Evolutionary conservation across 2,888 invertebrate genomes (phyloP), one percentile per base, ranked within the genome.

Genomic region (Alitta virens): DNA sequence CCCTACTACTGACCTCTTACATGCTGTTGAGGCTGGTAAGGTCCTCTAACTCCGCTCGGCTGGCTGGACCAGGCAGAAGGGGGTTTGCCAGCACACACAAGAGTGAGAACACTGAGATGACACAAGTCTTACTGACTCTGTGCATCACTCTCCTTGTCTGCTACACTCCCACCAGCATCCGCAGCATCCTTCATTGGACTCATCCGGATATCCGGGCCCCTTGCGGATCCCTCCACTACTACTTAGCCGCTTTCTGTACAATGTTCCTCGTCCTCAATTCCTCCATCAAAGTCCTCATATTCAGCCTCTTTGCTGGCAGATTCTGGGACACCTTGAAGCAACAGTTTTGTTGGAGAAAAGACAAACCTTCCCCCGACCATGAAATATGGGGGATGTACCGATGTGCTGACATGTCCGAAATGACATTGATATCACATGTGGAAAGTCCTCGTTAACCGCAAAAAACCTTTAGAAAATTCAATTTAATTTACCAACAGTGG

Each of bases 381-480:
- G 33, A 49, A 12, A 26, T 59, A 12, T 59, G 18, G 33, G 59
- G 54, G n/a, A 60, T 64, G 55, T 67, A 67, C 33, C 42, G 60
- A 51, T 67, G 67, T 54, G 49, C 46, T 1, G 67, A 67, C 42
- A 65, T 63, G 64, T 67, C 67, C 0, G 67, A 67, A 40, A 67
- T 67, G 67, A 67, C 67, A 9, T 63, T 67, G 33, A 65, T 66
- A 7, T 64, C 66, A 24, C 60, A 66, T 23, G 42, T 59, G 26
- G 66, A 65, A 26, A 59, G 53, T 24, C 43, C 33, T 5, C 33
- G 33, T 12, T 33, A 33, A 12, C 33, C n/a, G n/a, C n/a, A n/a
- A n/a, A n/a, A n/a, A n/a, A 33, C 33, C 12, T 12, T 12, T 33
- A 12, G 33, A 33, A 7, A n/a, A n/a, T n/a, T n/a, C n/a, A n/a